Evolutionary conservation across 2,888 invertebrate species (phyloP), one percentile per base, ranked within the genome.

Genomic region (Ethmia dodecea): DNA sequence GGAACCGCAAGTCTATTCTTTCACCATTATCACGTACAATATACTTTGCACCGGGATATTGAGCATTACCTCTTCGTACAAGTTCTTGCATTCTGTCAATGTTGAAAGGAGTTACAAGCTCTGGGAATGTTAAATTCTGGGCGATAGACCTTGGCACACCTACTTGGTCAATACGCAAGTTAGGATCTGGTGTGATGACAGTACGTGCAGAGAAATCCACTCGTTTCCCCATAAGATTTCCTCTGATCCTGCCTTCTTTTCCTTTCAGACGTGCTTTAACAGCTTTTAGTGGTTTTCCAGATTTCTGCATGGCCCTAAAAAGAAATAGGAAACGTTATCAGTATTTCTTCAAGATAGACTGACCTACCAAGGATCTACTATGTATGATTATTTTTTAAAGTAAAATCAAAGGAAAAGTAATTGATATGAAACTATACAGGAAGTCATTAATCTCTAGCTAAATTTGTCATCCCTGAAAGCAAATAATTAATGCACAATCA

Each of bases 171-270:
- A 96, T 98, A 49, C 96, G 91, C 43, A 97, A 84, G 80, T 97
- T 97, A 0, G 97, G 97, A 88, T 97, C 97, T 0, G 97, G 98
- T 12, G 98, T 99, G 67, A 97, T 97, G 61, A 99, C 99, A 60
- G 99, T 99, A 75, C 99, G 93, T 3, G 98, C 99, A 0, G 99
- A 99, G 73, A 99, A 99, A 70, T 99, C 99, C 0, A 99, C 99
- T 88, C 99, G 97, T 75, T 99, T 99, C 35, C 99, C 99, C 99
- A 99, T 99, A 57, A 99, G 90, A 77, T 99, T 99, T 57, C 99
- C 99, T 78, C 99, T 90, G 60, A 99, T 99, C 60, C 99, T 90
- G 0, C 99, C 99, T 91, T 99, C 99, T 71, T 99, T 99, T 12
- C 99, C 98, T 81, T 99, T 99, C 31, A 96, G 73, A 29, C 99